Base-by-base conservation (phyloP, 2,113 vertebrate genomes). In the Marmota monax region DNA sequence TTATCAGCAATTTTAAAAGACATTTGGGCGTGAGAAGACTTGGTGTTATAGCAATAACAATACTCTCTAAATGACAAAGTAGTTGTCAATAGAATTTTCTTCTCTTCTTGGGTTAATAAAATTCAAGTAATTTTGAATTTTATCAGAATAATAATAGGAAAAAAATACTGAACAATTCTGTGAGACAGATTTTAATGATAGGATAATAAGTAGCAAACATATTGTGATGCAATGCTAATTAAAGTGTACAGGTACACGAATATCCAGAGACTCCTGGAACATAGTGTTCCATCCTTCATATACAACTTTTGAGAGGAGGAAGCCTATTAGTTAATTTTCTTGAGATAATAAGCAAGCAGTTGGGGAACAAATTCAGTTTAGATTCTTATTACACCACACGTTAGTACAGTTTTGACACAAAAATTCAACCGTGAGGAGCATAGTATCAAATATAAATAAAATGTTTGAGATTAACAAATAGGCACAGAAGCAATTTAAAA, bases 391-490 rank as follows among this genome's bases (percentile, higher is more conserved):
- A 63, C n/a, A 84, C 22, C 2, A 37, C 11, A 63, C 20, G 34
- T 69, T 72, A 65, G 45, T 65, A 22, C 58, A 72, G 34, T 80
- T 65, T 78, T 63, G 16, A 65, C 37, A 11, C n/a, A 67, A 91
- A 83, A 56, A 73, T 88, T 91, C 70, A 83, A 65, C 83, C 78
- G 20, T 67, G 45, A 78, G 74, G 53, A 88, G 70, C n/a, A 73
- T 22, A 61, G 32, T 67, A 56, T 83, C 42, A 48, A 48, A 72
- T 74, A n/a, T 58, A 51, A 88, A 51, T 73, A 20, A 67, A 92
- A 88, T 65, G 45, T 29, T 20, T 83, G 27, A 53, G 5, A 32
- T 61, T 88, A 95, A n/a, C 27, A 84, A 79, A 37, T 53, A 42
- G 56, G 37, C 70, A 42, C 29, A 79, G 70, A 88, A 77, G n/a